Percentiles rank a stretch among this genome's conserved stretches.
phyloP scores from a whole-genome alignment of 2,113 vertebrate genomes.

The Laticauda laticaudata region DNA sequence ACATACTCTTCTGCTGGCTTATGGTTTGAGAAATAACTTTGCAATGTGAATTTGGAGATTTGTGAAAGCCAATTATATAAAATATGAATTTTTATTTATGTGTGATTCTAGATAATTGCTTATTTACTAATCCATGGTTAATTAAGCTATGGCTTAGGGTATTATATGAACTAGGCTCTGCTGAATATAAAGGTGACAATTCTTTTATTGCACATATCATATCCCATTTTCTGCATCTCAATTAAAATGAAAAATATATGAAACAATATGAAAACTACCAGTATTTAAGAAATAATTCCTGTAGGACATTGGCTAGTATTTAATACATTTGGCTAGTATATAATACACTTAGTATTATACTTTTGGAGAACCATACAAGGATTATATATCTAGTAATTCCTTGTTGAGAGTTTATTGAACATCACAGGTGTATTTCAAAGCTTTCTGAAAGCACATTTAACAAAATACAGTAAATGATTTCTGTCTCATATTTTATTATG shows the following conservation, averaged over 20 bases:
- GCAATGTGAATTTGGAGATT: neutral
- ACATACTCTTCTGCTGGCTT: neutral
- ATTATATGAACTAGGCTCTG: neutral
- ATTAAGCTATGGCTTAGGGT: neutral
- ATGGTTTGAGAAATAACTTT: neutral
- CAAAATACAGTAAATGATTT: neutral
- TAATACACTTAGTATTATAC: neutral
- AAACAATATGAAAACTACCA: neutral
- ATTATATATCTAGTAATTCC: neutral
- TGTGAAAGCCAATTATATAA: neutral
- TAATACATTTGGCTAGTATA: too few species aligned
- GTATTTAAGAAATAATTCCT: neutral
- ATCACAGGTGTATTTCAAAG: neutral
- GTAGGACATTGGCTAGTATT: neutral
- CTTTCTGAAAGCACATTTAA: neutral
- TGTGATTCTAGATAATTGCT: neutral
- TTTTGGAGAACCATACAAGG: neutral
- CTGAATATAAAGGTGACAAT: neutral
- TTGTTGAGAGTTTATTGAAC: neutral
- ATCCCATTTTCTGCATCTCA: neutral
- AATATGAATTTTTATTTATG: neutral
- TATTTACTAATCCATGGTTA: neutral
- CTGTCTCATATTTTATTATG: neutral
- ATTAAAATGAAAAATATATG: neutral
- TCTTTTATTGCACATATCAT: neutral